phyloP scores from a whole-genome alignment of 1,140 invertebrate genomes.

The Micrasema longulum region DNA sequence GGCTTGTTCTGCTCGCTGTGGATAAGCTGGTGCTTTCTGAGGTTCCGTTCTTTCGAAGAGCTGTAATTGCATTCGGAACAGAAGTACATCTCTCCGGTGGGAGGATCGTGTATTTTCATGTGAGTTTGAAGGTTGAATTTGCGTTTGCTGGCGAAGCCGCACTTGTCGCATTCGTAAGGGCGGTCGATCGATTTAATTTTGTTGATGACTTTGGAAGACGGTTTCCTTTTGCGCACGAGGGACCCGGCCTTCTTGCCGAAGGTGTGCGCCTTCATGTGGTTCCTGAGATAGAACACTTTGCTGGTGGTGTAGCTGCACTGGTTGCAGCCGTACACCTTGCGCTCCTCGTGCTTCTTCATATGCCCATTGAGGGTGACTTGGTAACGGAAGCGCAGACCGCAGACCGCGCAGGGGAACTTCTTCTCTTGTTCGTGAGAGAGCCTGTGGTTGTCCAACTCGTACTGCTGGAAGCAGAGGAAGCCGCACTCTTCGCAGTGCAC shows the following conservation, averaged over 20 bases:
- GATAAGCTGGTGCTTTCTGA: slow-evolving; percentile 23
- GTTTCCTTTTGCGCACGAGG: not conserved
- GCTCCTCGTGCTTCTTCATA: slow-evolving; percentile 34
- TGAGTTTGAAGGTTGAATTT: slow-evolving; percentile 25
- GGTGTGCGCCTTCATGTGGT: slow-evolving; percentile 61
- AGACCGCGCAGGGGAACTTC: slow-evolving; percentile 21
- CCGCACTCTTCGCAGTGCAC: slow-evolving; percentile 37
- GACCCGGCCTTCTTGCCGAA: not conserved
- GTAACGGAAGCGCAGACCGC: slow-evolving; percentile 27
- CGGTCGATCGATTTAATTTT: slow-evolving; percentile 60
- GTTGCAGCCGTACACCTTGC: slow-evolving; percentile 30
- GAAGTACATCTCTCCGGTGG: slow-evolving; percentile 23
- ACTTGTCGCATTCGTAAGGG: slow-evolving; percentile 64
- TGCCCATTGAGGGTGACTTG: slow-evolving; percentile 32
- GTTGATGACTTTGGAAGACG: not conserved
- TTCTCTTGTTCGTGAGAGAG: slow-evolving; percentile 23
- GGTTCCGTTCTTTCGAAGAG: slow-evolving; percentile 14
- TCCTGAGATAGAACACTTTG: slow-evolving; percentile 30
- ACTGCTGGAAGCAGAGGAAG: slow-evolving; percentile 9
- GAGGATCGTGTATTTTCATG: slow-evolving; percentile 29
- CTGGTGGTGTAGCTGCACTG: slow-evolving; percentile 36
- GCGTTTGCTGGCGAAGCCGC: slow-evolving; percentile 27
- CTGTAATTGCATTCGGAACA: slow-evolving; percentile 32
- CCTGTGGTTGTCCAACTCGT: slow-evolving; percentile 25
- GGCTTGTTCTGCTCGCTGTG: slow-evolving; percentile 30